Percentiles rank a stretch among this genome's conserved stretches.
phyloP scores from a whole-genome alignment of 2,113 vertebrate species.

The Oncorhynchus kisutch region DNA sequence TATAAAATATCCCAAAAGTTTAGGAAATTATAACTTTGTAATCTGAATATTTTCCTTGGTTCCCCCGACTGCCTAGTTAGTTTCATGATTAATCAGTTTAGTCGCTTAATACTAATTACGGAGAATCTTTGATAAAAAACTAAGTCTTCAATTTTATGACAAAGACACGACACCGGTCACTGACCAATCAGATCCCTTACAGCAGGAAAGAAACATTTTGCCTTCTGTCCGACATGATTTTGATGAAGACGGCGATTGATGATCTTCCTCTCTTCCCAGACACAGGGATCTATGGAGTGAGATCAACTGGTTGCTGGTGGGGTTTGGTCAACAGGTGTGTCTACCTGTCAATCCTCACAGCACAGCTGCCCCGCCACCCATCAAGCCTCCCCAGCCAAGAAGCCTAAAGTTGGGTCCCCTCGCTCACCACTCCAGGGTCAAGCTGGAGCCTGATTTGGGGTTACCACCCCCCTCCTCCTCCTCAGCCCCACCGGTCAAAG shows the following conservation, averaged over 20 bases:
- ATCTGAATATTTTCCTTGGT: no score
- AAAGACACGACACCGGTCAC: neutral
- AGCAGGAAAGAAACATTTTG: neutral
- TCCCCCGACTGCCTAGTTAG: no score
- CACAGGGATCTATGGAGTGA: slow-evolving; percentile 91
- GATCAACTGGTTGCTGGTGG: slow-evolving; percentile 92
- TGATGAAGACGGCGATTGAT: neutral
- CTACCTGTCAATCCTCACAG: slow-evolving; percentile 84
- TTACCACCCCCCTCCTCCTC: neutral
- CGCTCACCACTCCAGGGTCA: slow-evolving; percentile 18
- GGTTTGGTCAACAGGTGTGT: slow-evolving; percentile 95
- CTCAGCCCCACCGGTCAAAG: no score
- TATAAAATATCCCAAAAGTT: no score
- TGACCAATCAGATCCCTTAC: neutral
- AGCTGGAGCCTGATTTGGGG: slow-evolving; percentile 30
- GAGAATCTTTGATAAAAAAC: no score
- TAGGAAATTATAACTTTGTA: no score
- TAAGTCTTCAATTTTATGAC: no score
- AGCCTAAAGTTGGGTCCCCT: slow-evolving; percentile 38
- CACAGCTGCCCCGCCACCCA: slow-evolving; percentile 84
- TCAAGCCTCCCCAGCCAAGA: slow-evolving; percentile 61
- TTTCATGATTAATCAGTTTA: no score
- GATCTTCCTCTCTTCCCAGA: neutral
- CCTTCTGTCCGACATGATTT: neutral
- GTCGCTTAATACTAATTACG: no score